Base-by-base conservation (phyloP, 2,888 invertebrate species). In the Griposia aprilina region DNA sequence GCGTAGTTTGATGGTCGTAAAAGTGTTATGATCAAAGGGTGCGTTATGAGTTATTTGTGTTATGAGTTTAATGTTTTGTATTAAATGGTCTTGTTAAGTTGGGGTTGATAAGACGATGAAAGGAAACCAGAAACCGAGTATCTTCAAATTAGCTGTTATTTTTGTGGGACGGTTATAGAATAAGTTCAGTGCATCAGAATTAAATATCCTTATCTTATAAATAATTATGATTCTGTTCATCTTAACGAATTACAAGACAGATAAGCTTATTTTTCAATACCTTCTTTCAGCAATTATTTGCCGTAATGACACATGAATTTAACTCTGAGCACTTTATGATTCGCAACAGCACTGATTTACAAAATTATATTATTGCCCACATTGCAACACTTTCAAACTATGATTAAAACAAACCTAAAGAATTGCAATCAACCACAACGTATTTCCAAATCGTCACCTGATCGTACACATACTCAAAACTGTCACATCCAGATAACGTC, bases 401-500 rank as follows among this genome's bases (percentile, higher is more conserved):
- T 8, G 0, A 65, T 52, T 48, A 20, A 65, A 36, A 26, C 15
- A 57, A 52, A 66, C 48, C 17, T 1, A 71, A 68, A 59, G 20
- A 63, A 17, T 23, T 11, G 68, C 36, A 81, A 73, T 57, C 15
- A 76, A 67, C 59, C 50, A 11, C 62, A 69, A 57, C 26, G 50
- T 70, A 70, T 73, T 76, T 52, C 55, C 41, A 81, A 85, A 68
- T 75, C 59, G 68, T 81, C 59, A 85, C 70, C 68, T 76, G 74
- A 71, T 67, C 50, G 59, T 62, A 73, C 62, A 73, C 73, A 65
- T 45, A 63, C 50, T 57, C 66, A 71, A 84, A 84, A 84, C 63
- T 84, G 87, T 84, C 84, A 84, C 84, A 87, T 84, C 84, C 70
- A 87, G 84, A 87, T 84, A 84, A 3, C 20, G n/a, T 41, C 73